Conservation (phyloP, 2,888 invertebrate species). For the Nemotelus nigrinus region DNA sequence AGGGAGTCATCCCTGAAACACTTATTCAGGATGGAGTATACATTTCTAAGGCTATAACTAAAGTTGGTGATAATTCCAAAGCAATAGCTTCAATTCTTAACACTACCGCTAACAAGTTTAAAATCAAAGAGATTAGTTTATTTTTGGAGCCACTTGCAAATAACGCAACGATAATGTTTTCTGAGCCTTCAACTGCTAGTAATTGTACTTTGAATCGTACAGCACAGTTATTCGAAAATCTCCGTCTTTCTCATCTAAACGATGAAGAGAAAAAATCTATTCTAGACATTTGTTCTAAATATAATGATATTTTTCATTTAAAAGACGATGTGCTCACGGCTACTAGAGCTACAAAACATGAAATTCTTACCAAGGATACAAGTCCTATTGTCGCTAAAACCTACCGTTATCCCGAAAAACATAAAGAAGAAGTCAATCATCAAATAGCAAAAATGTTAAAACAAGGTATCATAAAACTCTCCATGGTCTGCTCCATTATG, state of each 20-base stretch:
- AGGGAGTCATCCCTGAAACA: neutral
- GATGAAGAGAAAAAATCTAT: conserved; percentile 54
- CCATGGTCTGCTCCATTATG: conserved; percentile 6
- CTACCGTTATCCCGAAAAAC: too few species aligned
- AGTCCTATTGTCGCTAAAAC: too few species aligned
- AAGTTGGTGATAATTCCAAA: neutral
- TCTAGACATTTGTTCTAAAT: conserved; percentile 53
- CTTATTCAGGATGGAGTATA: neutral
- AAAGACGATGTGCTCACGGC: conserved; percentile 55
- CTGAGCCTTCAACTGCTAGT: too few species aligned
- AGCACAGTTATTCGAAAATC: conserved; percentile 1
- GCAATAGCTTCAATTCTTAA: neutral
- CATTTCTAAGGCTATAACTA: neutral
- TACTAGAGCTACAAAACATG: conserved; percentile 51
- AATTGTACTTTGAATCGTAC: too few species aligned
- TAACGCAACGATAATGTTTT: too few species aligned
- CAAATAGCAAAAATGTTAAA: too few species aligned
- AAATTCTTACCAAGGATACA: neutral
- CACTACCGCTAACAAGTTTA: too few species aligned
- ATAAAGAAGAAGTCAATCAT: neutral
- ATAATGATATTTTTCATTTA: conserved; percentile 56
- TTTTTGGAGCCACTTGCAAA: too few species aligned
- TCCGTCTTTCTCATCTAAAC: conserved; percentile 52
- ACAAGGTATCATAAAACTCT: conserved; percentile 54
- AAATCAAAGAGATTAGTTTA: too few species aligned